These are phyloP conservation scores for Neuroscelio doddi DNA, from an alignment of 2,888 invertebrate genomes.

Conservation along the genomic window DNA sequence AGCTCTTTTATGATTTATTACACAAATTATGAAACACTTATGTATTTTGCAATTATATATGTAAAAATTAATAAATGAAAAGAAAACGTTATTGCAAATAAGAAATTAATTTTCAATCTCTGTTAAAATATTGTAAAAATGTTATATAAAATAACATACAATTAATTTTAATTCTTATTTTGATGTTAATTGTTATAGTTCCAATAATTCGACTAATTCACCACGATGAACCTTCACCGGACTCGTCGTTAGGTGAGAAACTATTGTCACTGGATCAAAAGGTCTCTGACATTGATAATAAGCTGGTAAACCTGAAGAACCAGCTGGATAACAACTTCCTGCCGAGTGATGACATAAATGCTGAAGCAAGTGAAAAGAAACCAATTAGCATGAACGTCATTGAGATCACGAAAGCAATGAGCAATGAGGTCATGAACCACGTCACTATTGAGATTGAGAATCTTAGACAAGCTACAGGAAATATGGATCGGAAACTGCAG, in stretches of 20 bases:
- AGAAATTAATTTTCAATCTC: neutral
- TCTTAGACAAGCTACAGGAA: conserved; percentile 83
- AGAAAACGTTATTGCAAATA: neutral
- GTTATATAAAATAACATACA: neutral
- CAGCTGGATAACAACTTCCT: conserved; percentile 88
- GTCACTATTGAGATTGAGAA: conserved; percentile 87
- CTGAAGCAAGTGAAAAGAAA: conserved; percentile 90
- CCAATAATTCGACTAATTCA: conserved; percentile 62
- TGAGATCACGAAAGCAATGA: conserved; percentile 88
- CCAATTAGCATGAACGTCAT: conserved; percentile 87
- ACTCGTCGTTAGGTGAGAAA: conserved; percentile 63
- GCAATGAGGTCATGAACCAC: conserved; percentile 85
- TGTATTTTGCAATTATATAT: too few species aligned
- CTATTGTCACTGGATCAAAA: conserved; percentile 85
- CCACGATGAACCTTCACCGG: conserved; percentile 58
- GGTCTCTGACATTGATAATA: conserved; percentile 87
- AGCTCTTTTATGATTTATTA: too few species aligned
- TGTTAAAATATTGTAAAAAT: neutral
- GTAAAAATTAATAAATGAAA: neutral
- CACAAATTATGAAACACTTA: too few species aligned
- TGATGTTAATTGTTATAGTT: conserved; percentile 53
- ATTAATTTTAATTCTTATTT: neutral
- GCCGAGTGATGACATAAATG: conserved; percentile 86
- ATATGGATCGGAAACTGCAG: conserved; percentile 86
- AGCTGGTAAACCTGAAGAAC: conserved; percentile 84